Conservation (phyloP, 2,797 vertebrate genomes). For the Ispidina lecontei region DNA sequence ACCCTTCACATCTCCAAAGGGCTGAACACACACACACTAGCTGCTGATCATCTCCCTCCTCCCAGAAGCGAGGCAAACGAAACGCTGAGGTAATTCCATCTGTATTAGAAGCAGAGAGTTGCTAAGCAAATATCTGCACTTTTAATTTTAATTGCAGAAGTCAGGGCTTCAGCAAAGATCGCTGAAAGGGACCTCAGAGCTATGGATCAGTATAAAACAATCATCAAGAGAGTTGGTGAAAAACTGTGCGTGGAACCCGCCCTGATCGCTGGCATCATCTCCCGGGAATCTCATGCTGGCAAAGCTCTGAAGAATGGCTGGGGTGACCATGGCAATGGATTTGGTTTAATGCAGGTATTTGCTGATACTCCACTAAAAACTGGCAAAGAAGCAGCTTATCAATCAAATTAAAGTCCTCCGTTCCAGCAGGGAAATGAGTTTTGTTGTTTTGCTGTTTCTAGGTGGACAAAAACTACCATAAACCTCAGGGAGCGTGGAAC, state of each 20-base stretch:
- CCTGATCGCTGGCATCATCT: slow-evolving; percentile 72
- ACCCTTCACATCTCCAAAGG: background rate
- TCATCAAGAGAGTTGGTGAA: background rate
- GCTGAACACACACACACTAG: background rate
- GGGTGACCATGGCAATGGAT: slow-evolving; percentile 66
- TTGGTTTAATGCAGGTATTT: slow-evolving; percentile 78
- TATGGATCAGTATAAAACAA: background rate
- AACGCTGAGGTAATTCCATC: background rate
- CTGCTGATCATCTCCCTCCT: background rate
- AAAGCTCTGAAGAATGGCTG: background rate
- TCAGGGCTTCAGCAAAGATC: background rate
- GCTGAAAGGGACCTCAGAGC: background rate
- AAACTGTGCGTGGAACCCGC: background rate
- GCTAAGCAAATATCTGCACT: background rate
- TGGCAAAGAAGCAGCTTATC: background rate
- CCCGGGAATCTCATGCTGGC: slow-evolving; percentile 70
- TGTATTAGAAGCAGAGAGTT: background rate
- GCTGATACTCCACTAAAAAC: background rate
- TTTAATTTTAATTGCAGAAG: background rate
- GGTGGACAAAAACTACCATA: slow-evolving; percentile 58
- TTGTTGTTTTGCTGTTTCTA: slow-evolving; percentile 28
- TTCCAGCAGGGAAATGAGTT: background rate
- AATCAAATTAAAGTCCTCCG: background rate
- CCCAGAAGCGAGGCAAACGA: background rate
- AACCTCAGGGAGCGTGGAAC: slow-evolving; percentile 45